A percentile compares a stretch with the other conserved stretches of the same genome.
Conservation (phyloP, 2,888 invertebrate species). For the Drosophila cognata region DNA sequence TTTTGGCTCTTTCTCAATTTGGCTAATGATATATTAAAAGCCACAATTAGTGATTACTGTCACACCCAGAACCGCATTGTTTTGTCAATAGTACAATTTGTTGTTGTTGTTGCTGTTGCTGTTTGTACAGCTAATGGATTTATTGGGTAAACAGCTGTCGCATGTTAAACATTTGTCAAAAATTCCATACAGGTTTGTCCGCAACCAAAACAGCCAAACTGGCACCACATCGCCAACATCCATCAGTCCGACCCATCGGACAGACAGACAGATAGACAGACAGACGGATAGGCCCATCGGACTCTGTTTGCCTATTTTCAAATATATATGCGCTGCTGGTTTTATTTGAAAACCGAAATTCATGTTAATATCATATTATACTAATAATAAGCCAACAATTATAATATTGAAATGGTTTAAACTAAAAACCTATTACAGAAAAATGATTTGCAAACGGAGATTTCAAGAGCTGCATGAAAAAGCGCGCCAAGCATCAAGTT, state of each 20-base stretch:
- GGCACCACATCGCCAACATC: slow-evolving; percentile 39
- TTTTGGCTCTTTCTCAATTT: slow-evolving; percentile 27
- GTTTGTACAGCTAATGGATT: slow-evolving; percentile 77
- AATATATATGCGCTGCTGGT: slow-evolving; percentile 2
- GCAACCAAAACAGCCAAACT: slow-evolving; percentile 43
- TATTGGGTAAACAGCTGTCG: slow-evolving; percentile 78
- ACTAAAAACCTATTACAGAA: background rate
- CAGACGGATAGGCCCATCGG: background rate
- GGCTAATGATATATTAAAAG: slow-evolving; percentile 64
- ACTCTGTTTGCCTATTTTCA: slow-evolving; percentile 33
- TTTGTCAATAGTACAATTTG: slow-evolving; percentile 65
- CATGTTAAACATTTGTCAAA: slow-evolving; percentile 77
- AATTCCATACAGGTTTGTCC: slow-evolving; percentile 65
- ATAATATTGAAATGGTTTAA: background rate
- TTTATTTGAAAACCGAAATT: background rate
- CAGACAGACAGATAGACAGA: background rate
- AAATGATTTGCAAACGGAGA: background rate
- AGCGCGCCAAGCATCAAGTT: slow-evolving; percentile 44
- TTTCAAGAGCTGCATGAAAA: background rate
- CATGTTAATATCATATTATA: too few relatives aligned
- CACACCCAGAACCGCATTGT: slow-evolving; percentile 68
- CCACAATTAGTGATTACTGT: slow-evolving; percentile 69
- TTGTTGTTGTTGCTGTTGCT: slow-evolving; percentile 52
- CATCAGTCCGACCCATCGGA: slow-evolving; percentile 2
- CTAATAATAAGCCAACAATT: background rate